Conservation (phyloP, 1,140 invertebrate genomes). For the Nautilus pompilius region DNA sequence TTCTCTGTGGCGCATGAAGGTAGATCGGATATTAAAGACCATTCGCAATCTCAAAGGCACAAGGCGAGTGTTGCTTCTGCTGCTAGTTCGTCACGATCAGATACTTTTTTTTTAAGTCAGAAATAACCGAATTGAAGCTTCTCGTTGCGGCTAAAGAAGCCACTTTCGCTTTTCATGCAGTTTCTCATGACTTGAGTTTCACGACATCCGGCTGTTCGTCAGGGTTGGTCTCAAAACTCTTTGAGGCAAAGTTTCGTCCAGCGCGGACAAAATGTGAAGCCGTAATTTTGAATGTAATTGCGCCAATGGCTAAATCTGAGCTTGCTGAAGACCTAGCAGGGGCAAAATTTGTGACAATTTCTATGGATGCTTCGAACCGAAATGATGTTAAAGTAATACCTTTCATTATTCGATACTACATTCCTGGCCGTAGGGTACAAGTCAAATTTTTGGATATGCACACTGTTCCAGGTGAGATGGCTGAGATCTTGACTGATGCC, state of each 20-base stretch:
- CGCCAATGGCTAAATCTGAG: background rate
- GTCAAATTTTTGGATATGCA: background rate
- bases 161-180: background rate
- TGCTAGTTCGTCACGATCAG: no score
- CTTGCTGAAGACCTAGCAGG: no score
- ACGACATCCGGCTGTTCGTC: background rate
- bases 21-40: background rate
- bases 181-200: background rate
- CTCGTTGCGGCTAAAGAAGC: background rate
- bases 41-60: background rate
- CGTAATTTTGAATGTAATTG: background rate
- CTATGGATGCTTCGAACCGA: background rate
- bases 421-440: background rate
- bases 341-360: background rate
- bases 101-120: no score
- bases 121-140: no score
- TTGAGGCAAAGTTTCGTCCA: background rate
- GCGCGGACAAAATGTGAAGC: background rate
- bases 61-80: no score
- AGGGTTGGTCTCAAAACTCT: background rate
- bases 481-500: background rate
- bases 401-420: background rate
- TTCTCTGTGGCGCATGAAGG: background rate
- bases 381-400: background rate
- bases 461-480: background rate